Evolutionary conservation across 2,888 invertebrate species (phyloP), one percentile per base, ranked within the genome.

Genomic region (Timema podura): DNA sequence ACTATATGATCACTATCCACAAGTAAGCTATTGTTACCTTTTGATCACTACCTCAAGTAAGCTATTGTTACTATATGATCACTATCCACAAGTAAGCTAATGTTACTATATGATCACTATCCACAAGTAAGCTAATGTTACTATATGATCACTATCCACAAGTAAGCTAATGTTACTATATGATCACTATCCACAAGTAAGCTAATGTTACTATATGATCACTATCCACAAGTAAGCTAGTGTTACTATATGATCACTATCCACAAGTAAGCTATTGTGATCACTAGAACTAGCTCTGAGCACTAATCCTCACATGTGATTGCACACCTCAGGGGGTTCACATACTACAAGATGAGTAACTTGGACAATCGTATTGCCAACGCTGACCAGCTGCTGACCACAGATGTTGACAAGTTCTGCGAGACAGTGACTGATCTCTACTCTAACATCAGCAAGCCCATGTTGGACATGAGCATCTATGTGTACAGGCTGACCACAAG

Each of bases 361-460:
- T 83, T 98, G 76, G 98, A 98, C 82, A 95, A 93, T 78, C 87
- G 97, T 79, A 96, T 98, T 82, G 88, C 95, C 11, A 98, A 98
- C 83, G 94, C 96, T 0, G 98, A 98, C 82, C 98, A 98, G 80
- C 84, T 98, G 65, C 83, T 98, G 70, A 97, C 98, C 0, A 96
- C 94, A 0, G 98, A 99, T 80, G 93, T 98, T 1, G 98, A 98
- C 81, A 96, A 95, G 82, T 98, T 99, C 84, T 98, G 98, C 80
- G 95, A 95, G 76, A 93, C 95, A 70, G 90, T 96, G 49, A 93
- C 96, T 0, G 97, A 98, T 79, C 84, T 99, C 13, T 99, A 99
- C 83, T 95, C 96, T 72, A 97, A 98, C 80, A 89, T 98, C 46
- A 95, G 95, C 76, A 99, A 99, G 84, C 98, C 99, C 0, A 79